A percentile compares a stretch with the other conserved stretches of the same genome.
These are phyloP conservation scores for Pherbina coryleti DNA, from an alignment of 2,888 invertebrate genomes.

Conservation along the genomic window DNA sequence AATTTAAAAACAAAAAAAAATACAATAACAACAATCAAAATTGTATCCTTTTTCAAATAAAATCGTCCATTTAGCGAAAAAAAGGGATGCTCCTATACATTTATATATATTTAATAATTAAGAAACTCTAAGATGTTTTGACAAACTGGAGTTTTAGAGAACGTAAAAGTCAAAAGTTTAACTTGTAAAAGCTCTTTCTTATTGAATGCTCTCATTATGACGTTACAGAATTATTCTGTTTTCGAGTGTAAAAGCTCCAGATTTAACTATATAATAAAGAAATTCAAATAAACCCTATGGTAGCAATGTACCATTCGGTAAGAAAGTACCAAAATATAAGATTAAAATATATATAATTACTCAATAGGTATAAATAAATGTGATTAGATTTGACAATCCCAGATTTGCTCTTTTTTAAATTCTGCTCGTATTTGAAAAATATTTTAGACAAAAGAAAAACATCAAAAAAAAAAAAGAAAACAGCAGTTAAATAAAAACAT, in stretches of 20 bases:
- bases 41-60: not conserved
- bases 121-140: too few species aligned
- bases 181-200: slow-evolving; percentile 13
- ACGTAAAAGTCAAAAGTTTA: not conserved
- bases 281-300: too few species aligned
- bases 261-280: too few species aligned
- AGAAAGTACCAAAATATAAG: not conserved
- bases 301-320: too few species aligned
- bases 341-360: not conserved
- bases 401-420: slow-evolving; percentile 11
- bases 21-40: slow-evolving; percentile 40
- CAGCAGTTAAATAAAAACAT: slow-evolving; percentile 19
- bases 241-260: too few species aligned
- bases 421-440: slow-evolving; percentile 19
- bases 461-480: not conserved
- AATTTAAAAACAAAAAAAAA: too few species aligned
- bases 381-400: slow-evolving; percentile 69
- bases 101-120: not conserved
- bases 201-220: not conserved
- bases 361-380: slow-evolving; percentile 56
- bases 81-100: slow-evolving; percentile 5
- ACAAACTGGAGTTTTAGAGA: not conserved
- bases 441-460: not conserved
- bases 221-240: too few species aligned
- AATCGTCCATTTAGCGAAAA: slow-evolving; percentile 52